Evolutionary conservation across 2,113 vertebrate species (phyloP), one percentile per base, ranked within the genome.

Genomic region (Lutjanus erythropterus): DNA sequence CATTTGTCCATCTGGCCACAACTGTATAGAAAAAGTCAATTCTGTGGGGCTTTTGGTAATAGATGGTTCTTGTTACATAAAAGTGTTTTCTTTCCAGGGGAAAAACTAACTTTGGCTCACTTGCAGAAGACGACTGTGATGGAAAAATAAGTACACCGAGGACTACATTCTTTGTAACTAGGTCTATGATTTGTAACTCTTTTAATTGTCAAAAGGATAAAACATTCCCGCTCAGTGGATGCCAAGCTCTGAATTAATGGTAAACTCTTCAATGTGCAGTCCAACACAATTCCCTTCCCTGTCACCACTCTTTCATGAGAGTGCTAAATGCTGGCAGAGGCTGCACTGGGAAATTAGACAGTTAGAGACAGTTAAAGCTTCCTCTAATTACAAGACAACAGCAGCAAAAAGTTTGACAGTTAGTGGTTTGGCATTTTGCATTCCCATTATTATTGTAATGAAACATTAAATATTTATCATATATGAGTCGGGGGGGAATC

Each of bases 401-500:
- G 75, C 60, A 16, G 76, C 79, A 81, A 87, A 35, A 86, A 87
- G 78, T 90, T 86, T 89, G 86, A 89, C 83, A 86, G 75, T 87
- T 79, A 82, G 73, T 50, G 47, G 37, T 88, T 84, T 81, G 82
- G 87, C 86, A 88, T 89, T 91, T 88, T 87, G 79, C 78, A 82
- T 88, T 83, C 47, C 77, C 84, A 86, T 92, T 83, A 89, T 91
- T 88, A 92, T 86, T 91, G 75, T 85, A 92, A 93, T 91, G 88
- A 94, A 94, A 89, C 85, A 92, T 94, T 89, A 83, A 94, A 94
- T 93, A 94, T 94, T 92, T 90, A 92, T 94, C 80, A 79, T 80
- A 79, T 84, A 76, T 12, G 21, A 90, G 89, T 84, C 75, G 47
- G 73, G 42, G 81, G 80, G 85, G 89, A 71, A 90, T 89, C 56